phyloP scores from a whole-genome alignment of 2,113 vertebrate species.

The Anolis sagrei region DNA sequence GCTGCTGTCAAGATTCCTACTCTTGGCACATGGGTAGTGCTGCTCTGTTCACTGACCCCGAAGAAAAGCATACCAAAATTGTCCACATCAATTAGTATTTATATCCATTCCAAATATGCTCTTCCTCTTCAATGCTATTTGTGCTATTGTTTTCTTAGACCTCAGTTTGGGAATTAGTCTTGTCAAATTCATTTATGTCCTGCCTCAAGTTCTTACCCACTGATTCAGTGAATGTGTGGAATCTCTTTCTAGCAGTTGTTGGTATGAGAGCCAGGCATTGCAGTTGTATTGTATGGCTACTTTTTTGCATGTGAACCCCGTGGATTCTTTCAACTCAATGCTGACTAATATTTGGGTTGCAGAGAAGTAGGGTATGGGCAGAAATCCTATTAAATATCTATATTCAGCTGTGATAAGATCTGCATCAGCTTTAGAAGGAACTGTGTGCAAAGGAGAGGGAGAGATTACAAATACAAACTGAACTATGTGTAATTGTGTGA shows the following conservation, averaged over 20 bases:
- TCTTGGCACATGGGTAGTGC: neutral
- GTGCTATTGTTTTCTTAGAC: neutral
- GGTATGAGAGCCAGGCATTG: neutral
- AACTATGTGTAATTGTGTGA: neutral
- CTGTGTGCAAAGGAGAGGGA: no score
- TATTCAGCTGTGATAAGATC: neutral
- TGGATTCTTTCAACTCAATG: constrained; percentile 5
- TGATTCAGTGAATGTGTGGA: constrained; percentile 5
- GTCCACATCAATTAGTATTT: neutral
- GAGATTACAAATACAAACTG: neutral
- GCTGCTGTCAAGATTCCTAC: neutral
- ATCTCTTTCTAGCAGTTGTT: neutral
- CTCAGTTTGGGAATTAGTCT: neutral
- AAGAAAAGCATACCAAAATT: constrained; percentile 4
- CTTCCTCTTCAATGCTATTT: neutral
- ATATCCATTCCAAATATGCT: neutral
- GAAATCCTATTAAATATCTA: neutral
- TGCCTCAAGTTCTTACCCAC: neutral
- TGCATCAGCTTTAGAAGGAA: neutral
- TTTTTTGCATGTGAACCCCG: neutral
- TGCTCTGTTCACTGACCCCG: neutral
- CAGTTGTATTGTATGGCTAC: neutral
- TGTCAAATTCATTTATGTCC: constrained; percentile 13
- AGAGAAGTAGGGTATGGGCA: neutral
- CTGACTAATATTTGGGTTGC: neutral